A percentile compares a stretch with the other conserved stretches of the same genome.
phyloP scores from a whole-genome alignment of 2,113 vertebrate genomes.

The Cebus imitator region DNA sequence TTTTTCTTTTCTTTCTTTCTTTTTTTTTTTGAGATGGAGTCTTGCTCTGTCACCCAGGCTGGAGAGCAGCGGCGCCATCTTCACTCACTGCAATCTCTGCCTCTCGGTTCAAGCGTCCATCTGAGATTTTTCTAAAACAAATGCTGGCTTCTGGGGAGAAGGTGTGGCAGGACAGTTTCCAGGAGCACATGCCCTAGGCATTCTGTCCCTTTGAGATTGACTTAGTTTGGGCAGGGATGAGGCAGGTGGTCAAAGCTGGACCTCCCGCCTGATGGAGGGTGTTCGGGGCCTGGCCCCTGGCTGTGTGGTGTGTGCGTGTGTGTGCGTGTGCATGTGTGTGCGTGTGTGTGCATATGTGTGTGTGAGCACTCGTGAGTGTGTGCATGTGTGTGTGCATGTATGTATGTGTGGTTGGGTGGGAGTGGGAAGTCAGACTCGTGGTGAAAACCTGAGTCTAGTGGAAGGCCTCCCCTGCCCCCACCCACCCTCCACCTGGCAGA shows the following conservation, averaged over 20 bases:
- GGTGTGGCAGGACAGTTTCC: rapidly evolving
- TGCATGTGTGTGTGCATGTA: rapidly evolving
- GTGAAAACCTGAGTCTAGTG: not conserved
- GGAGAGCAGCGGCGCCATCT: too few species aligned
- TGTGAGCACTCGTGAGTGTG: too few species aligned
- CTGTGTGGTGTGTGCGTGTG: too few species aligned
- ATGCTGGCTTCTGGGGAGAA: not conserved
- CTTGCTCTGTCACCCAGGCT: too few species aligned
- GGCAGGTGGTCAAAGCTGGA: not conserved
- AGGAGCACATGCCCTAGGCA: not conserved
- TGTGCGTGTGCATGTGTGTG: too few species aligned
- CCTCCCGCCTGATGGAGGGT: rapidly evolving
- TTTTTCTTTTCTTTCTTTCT: not conserved
- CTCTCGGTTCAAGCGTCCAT: too few species aligned
- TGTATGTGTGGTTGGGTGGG: too few species aligned
- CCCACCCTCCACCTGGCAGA: not conserved
- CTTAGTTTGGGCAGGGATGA: not conserved
- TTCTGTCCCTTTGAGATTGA: not conserved
- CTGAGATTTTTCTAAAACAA: too few species aligned
- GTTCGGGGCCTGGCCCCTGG: not conserved
- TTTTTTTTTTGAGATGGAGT: too few species aligned
- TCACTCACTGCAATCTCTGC: too few species aligned
- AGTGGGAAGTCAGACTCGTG: not conserved
- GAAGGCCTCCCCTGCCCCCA: not conserved
- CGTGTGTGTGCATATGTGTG: too few species aligned